phyloP scores from a whole-genome alignment of 2,797 vertebrate genomes.

The Mionectes olivaceus region DNA sequence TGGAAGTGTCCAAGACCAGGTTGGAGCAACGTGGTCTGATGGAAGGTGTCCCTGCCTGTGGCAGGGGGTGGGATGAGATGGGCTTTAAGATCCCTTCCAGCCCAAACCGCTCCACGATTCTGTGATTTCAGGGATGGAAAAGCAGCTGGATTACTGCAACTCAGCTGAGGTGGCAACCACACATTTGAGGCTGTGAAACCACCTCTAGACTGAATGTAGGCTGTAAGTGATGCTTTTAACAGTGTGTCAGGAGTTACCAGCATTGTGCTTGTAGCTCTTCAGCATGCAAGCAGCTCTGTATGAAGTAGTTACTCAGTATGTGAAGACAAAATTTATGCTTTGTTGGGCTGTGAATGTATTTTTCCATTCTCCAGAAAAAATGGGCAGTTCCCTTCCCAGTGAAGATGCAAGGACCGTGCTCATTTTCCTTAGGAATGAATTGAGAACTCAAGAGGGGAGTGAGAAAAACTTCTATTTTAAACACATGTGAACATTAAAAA shows the following conservation, averaged over 20 bases:
- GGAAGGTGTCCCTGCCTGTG: background rate
- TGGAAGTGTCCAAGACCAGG: background rate
- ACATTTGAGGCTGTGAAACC: background rate
- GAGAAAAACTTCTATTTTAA: background rate
- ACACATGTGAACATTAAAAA: background rate
- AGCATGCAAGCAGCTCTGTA: background rate
- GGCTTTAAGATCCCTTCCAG: background rate
- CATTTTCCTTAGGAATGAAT: background rate
- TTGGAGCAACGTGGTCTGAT: background rate
- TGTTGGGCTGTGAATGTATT: background rate
- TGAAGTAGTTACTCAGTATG: background rate
- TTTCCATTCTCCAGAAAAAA: background rate
- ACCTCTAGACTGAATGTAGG: background rate
- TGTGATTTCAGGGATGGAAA: background rate
- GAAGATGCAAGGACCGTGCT: background rate
- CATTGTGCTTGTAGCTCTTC: background rate
- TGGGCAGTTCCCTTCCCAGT: background rate
- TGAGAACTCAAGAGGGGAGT: background rate
- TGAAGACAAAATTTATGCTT: background rate
- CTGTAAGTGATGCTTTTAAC: background rate
- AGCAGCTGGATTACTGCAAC: background rate
- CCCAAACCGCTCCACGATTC: background rate
- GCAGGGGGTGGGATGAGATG: background rate
- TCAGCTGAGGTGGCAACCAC: background rate
- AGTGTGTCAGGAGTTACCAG: background rate